phyloP scores from a whole-genome alignment of 2,113 vertebrate genomes.

The Nyctibius bracteatus region DNA sequence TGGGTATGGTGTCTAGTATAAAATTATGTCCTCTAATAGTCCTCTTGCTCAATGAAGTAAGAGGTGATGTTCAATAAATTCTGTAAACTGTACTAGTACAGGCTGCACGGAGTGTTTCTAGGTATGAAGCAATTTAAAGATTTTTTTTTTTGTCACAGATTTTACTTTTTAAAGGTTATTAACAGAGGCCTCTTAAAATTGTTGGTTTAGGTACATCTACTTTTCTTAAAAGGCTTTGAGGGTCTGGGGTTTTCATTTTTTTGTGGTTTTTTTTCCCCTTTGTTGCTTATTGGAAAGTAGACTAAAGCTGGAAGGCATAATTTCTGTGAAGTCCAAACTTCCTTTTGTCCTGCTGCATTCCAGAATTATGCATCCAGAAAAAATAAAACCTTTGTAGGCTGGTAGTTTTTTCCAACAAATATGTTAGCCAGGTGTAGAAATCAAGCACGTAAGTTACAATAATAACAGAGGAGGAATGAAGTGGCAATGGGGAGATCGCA shows the following conservation, averaged over 20 bases:
- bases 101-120: not conserved
- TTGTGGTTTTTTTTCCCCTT: not conserved
- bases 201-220: not conserved
- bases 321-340: not conserved
- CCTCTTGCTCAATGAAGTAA: not conserved
- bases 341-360: not conserved
- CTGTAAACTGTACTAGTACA: not conserved
- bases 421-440: conserved; percentile 20
- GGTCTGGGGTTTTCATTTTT: not conserved
- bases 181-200: not conserved
- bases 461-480: not conserved
- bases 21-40: not conserved
- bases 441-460: not conserved
- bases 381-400: not conserved
- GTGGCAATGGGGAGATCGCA: not conserved
- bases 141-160: not conserved
- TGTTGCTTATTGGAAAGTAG: not conserved
- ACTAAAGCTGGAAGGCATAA: not conserved
- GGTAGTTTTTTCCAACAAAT: not conserved
- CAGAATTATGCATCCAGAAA: not conserved
- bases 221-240: not conserved
- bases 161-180: not conserved
- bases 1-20: not conserved
- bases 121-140: not conserved
- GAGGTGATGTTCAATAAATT: not conserved